Conservation (phyloP, 2,888 invertebrate species). For the Aphodius granarius region DNA sequence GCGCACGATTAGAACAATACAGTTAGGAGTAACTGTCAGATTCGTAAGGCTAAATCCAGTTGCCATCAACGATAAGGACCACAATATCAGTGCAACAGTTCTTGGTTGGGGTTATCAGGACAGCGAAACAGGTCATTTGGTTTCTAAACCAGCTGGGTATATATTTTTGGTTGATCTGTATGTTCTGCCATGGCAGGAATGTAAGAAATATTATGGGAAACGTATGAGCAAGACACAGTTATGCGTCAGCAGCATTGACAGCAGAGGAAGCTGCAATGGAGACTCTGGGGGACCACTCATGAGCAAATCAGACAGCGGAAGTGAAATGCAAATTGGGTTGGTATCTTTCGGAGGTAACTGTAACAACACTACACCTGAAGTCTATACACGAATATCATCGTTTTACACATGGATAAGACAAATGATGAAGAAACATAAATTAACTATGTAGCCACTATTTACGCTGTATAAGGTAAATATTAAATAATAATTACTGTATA, state of each 20-base stretch:
- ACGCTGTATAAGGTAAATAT: too few relatives aligned
- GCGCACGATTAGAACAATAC: neutral
- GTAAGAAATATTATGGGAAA: neutral
- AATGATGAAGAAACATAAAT: neutral
- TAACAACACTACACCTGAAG: neutral
- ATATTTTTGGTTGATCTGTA: neutral
- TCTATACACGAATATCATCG: constrained; percentile 2
- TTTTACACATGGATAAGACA: constrained; percentile 20
- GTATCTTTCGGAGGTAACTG: constrained; percentile 1
- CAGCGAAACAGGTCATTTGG: neutral
- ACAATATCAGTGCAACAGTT: neutral
- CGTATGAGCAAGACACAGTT: neutral
- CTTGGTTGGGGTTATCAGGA: neutral
- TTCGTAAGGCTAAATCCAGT: too few relatives aligned
- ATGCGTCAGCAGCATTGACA: neutral
- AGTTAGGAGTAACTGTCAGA: neutral
- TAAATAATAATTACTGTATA: neutral
- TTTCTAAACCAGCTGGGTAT: neutral
- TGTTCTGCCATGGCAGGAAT: neutral
- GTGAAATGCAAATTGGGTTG: neutral
- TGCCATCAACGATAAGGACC: neutral
- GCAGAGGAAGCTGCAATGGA: constrained; percentile 3
- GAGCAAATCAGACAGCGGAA: neutral
- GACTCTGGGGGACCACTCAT: constrained; percentile 11
- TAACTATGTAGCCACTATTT: too few relatives aligned